These are phyloP conservation scores for Casuarius casuarius DNA, from an alignment of 2,113 vertebrate species.

Conservation along the genomic window DNA sequence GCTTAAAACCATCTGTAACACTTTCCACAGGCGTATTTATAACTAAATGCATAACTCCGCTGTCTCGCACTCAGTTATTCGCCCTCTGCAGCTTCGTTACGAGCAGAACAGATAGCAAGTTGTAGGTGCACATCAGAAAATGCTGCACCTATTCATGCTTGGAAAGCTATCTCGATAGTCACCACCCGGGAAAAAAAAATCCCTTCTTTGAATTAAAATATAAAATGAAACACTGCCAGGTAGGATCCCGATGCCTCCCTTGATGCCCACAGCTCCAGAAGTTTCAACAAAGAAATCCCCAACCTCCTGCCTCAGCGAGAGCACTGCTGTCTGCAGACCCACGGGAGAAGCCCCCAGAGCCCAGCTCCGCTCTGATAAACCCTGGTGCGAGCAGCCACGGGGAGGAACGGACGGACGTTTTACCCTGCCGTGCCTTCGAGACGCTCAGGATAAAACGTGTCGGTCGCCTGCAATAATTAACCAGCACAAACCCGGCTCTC, in stretches of 20 bases:
- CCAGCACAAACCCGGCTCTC: not conserved
- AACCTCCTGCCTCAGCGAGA: not conserved
- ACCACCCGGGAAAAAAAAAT: not conserved
- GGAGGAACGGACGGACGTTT: not conserved
- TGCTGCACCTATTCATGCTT: not conserved
- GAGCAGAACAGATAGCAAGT: fast-evolving
- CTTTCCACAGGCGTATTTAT: constrained; percentile 57
- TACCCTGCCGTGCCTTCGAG: not conserved
- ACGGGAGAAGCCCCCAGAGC: not conserved
- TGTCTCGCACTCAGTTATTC: not conserved
- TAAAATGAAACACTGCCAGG: not conserved
- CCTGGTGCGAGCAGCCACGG: fast-evolving
- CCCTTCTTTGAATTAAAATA: not conserved
- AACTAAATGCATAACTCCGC: constrained; percentile 22
- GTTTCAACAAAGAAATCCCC: not conserved
- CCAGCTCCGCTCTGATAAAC: not conserved
- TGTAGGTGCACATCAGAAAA: not conserved
- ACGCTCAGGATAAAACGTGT: not conserved
- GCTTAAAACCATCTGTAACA: not conserved
- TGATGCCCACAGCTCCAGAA: not conserved
- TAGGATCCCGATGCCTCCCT: fast-evolving
- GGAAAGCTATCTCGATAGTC: not conserved
- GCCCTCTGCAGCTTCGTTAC: constrained; percentile 8
- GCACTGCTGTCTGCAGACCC: fast-evolving
- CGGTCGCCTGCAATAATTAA: constrained; percentile 36